Base-by-base conservation (phyloP, 2,797 vertebrate genomes). In the Sphaeramia orbicularis region DNA sequence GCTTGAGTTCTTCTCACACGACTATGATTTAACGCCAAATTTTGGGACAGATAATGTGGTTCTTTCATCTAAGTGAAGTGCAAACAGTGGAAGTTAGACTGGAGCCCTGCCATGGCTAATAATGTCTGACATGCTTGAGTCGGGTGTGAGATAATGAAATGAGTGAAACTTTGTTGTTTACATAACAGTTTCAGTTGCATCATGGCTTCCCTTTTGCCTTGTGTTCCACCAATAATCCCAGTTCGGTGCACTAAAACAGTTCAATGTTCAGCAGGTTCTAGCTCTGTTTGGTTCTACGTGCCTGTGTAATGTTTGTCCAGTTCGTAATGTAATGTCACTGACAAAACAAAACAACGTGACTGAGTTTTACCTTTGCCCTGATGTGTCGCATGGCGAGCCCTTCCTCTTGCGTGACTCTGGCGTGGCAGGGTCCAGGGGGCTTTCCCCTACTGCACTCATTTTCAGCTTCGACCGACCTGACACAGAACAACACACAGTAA, bases 361-460 rank as follows among this genome's bases (percentile, higher is more conserved):
- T 0, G 10, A 18, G 2, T 61, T 82, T 59, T 92, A 98, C 97
- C 96, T 98, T 80, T 96, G 96, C 58, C 95, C 95, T 48, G 95
- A 93, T 2, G 95, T 96, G 87, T 98, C 96, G 64, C 96, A 97
- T 76, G 96, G 96, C 0, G 96, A 96, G 79, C 95, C 94, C 89
- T 96, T 99, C 86, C 97, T 96, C 92, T 98, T 99, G 75, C 95
- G 95, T 54, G 95, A 94, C 88, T 98, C 96, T 30, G 93, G 89
- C 84, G 94, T 94, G 77, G 92, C 90, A 67, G 96, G 95, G 89
- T 98, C 97, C 12, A 95, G 94, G 71, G 94, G 94, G 85, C 93
- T 95, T 90, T 99, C 96, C 92, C 96, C 96, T 30, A 96, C 94
- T 86, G 96, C 95, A 91, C 97, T 99, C 97, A 99, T 99, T 88